Base-by-base conservation (phyloP, 2,888 invertebrate species). In the Bombylius discolor region DNA sequence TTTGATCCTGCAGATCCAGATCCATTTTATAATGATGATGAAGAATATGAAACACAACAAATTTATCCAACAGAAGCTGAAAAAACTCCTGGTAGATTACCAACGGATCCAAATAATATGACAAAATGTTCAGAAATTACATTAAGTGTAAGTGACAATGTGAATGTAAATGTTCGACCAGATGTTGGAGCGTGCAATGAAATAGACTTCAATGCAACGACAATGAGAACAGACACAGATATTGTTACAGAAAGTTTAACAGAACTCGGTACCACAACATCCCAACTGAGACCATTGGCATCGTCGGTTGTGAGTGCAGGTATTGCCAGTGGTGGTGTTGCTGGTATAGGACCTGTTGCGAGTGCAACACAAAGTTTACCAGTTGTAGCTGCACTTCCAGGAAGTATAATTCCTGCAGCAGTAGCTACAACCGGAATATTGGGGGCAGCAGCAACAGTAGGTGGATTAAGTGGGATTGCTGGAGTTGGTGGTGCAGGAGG, bases 1-100 rank as follows among this genome's bases (percentile, higher is more conserved):
- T 44, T 47, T 33, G 61, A 61, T 53, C 61, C 61, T 4, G 46
- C 59, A 14, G 60, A 61, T 55, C 61, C 61, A 11, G 61, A 61
- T 52, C 60, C 61, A 7, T 51, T 58, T 34, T 58, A 59, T 48
- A 54, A 58, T 32, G 12, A 50, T 14, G 55, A 58, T 36, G 6
- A 14, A 33, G 11, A 23, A 12, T 14, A 13, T 3, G 12, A 23
- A 9, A 31, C 45, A 13, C 36, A 45, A 44, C 45, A 44, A 4
- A 31, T 13, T 7, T 42, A 13, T 52, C 11, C 33, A 47, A 47
- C 57, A 4, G 50, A 14, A 34, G 50, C 44, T 49, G 39, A 44
- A 36, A 4, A 39, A 12, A 44, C 47, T 12, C 9, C 52, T 23
- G 9, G 47, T 8, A 36, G 14, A 6, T 34, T 46, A 47, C 32